Percentiles rank a stretch among this genome's conserved stretches.
Conservation (phyloP, 2,113 vertebrate genomes). For the Cyprinus carpio region DNA sequence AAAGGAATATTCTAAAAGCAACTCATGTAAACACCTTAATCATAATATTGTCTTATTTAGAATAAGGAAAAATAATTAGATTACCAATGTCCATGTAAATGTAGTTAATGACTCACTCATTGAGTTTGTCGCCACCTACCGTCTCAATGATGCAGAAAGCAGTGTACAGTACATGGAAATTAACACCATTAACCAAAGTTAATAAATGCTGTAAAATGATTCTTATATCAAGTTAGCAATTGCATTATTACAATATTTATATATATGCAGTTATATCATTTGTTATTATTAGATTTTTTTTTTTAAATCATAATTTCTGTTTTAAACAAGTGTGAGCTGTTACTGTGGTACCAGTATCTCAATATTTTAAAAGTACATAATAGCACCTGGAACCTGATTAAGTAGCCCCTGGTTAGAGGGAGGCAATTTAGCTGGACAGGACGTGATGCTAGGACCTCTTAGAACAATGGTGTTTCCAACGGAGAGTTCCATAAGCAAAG, state of each 20-base stretch:
- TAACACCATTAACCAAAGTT: neutral
- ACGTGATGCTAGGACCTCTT: neutral
- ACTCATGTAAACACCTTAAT: too few species aligned
- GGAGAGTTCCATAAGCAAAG: conserved; percentile 21
- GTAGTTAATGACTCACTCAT: too few species aligned
- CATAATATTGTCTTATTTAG: too few species aligned
- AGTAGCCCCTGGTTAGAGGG: neutral
- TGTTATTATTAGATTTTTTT: neutral
- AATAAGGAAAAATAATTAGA: too few species aligned
- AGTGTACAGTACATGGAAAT: neutral
- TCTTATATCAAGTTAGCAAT: neutral
- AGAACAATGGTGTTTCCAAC: neutral
- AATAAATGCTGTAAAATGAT: neutral
- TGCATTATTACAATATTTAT: neutral
- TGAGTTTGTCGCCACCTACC: too few species aligned
- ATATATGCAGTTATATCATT: neutral
- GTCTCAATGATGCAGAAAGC: too few species aligned
- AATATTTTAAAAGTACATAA: too few species aligned
- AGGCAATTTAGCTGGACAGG: conserved; percentile 25
- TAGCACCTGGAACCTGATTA: neutral
- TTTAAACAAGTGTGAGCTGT: neutral
- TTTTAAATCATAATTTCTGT: neutral
- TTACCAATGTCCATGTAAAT: too few species aligned
- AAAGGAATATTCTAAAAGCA: too few species aligned
- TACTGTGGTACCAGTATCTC: too few species aligned